Base-by-base conservation (phyloP, 2,888 invertebrate species). In the Nomada fabriciana region DNA sequence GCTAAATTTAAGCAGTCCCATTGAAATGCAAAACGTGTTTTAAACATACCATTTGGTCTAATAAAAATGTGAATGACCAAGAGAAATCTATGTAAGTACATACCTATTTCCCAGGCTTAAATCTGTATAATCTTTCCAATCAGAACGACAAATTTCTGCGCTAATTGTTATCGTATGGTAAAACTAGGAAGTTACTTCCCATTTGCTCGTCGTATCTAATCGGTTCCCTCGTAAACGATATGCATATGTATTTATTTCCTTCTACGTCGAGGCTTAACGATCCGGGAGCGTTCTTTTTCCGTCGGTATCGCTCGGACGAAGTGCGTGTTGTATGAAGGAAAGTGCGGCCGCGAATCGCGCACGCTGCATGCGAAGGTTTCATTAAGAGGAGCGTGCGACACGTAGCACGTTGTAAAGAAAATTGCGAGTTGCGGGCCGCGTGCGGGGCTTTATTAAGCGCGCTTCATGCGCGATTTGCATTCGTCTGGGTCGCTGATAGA, bases 401-500 rank as follows among this genome's bases (percentile, higher is more conserved):
- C 84, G 80, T 82, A 85, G 83, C 83, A 36, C 36, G 83, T 70
- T 76, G 79, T 84, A 89, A 89, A 88, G 88, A 88, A 88, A 89
- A 88, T 88, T 88, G 88, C 84, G 88, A 88, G 84, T 89, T 88
- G 88, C 89, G 83, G 82, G 72, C 88, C 84, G 86, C 89, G 88
- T 84, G 86, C 89, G 78, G 72, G 80, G 85, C 88, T 88, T 89
- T 88, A 89, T 88, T 88, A 88, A 88, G 86, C 89, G 88, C 88
- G 90, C 82, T 90, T 87, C 90, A 89, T 89, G 85, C 84, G 83
- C 84, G 86, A 90, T 89, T 89, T 89, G 89, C 90, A 89, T 89
- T 90, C 89, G 90, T 82, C 90, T 90, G 89, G 87, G 79, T 89
- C 82, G 87, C 77, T 83, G 89, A 90, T 89, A 86, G 88, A 90